Evolutionary conservation across 2,113 vertebrate genomes (phyloP).

Genomic region (Isichthys henryi): DNA sequence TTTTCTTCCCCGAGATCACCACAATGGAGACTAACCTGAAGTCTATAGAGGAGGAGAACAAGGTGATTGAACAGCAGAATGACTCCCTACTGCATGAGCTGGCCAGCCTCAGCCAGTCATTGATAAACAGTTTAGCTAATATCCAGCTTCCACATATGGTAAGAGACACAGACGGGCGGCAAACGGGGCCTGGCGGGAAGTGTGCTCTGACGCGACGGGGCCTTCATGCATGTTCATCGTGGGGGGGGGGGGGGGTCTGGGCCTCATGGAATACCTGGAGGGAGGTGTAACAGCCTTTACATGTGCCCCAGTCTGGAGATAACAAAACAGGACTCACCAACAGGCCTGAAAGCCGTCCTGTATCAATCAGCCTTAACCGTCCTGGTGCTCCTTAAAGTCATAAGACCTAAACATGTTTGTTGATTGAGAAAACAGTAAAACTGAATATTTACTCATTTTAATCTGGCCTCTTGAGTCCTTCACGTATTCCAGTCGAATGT

Average conservation of each 20-base stretch:
- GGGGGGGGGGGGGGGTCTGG: background rate
- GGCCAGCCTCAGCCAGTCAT: conserved; percentile 93
- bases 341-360: background rate
- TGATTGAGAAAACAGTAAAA: background rate
- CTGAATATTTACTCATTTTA: background rate
- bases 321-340: background rate
- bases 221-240: background rate
- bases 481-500: conserved; percentile 2
- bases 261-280: conserved; percentile 8
- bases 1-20: conserved; percentile 70
- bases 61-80: conserved; percentile 95
- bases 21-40: conserved; percentile 98
- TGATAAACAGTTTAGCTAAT: conserved; percentile 95
- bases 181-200: background rate
- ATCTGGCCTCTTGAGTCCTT: background rate
- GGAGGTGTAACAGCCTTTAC: background rate
- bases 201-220: background rate
- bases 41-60: conserved; percentile 97
- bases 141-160: conserved; percentile 99
- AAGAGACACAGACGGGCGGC: conserved; percentile 50
- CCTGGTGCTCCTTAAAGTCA: background rate
- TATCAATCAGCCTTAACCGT: background rate
- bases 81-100: conserved; percentile 94
- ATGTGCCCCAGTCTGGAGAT: background rate
- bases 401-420: background rate